Evolutionary conservation across 35 echinoderm and acorn worm genomes (phyloP), one percentile per base, ranked within the genome.

Genomic region (Lytechinus variegatus): DNA sequence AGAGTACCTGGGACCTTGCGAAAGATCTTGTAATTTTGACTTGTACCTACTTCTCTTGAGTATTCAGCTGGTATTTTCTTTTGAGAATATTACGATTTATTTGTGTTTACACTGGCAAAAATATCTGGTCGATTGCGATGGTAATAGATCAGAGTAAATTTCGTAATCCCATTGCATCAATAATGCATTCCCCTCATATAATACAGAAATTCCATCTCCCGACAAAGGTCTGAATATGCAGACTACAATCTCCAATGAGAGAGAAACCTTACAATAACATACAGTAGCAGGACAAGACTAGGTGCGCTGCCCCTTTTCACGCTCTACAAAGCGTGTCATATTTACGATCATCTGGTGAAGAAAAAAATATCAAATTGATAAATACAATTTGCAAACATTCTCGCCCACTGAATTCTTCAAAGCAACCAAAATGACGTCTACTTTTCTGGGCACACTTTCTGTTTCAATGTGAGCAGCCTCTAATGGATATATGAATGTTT

Each of bases 351-450:
- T 79, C 66, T 6, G 16, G 21, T 79, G 66, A 79, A 9, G 56
- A 3, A n/a, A 79, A n/a, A 79, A 79, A 79, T 24, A 21, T 79
- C 5, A 79, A 79, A 79, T 79, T 79, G n/a, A 79, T 24, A 19
- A 79, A 79, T 79, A 79, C 66, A 79, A 79, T 79, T 79, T 79
- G 66, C 66, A 79, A 79, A 79, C 66, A 79, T 79, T 79, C 66
- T 79, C 66, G 21, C 66, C 66, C 66, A n/a, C 66, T n/a, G 19
- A n/a, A n/a, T 79, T 79, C 66, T 79, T 79, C 16, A 7, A 24
- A 24, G 66, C 66, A 79, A 19, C 6, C 66, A 79, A 79, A 16
- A 16, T 79, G 66, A 24, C n/a, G 66, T 79, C 66, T 24, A 79
- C 7, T 11, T 79, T n/a, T 24, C 66, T 79, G 19, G n/a, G 66